phyloP scores from a whole-genome alignment of 2,797 vertebrate genomes.

The Tolypeutes matacus region DNA sequence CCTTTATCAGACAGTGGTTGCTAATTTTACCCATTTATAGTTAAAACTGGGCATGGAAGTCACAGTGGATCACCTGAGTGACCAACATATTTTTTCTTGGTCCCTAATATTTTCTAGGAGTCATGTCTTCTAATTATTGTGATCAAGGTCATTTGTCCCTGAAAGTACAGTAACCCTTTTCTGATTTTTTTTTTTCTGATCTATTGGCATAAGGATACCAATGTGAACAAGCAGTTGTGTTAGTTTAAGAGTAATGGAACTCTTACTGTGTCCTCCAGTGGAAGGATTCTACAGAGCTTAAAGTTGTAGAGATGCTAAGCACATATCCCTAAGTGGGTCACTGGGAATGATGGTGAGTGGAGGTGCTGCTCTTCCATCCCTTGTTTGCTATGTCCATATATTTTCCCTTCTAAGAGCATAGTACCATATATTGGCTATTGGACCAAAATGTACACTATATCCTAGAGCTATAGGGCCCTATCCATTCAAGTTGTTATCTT shows the following conservation, averaged over 20 bases:
- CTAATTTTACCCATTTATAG: not conserved
- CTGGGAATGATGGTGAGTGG: too few species aligned
- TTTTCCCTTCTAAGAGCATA: too few species aligned
- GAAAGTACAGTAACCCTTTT: not conserved
- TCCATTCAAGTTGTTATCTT: too few species aligned
- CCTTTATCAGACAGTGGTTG: not conserved
- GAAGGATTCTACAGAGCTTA: not conserved
- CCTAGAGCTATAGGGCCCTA: too few species aligned
- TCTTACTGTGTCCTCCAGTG: not conserved
- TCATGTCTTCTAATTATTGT: not conserved
- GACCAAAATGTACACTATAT: too few species aligned
- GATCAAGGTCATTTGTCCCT: not conserved
- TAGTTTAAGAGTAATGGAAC: not conserved
- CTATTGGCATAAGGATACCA: not conserved
- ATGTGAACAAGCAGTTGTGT: not conserved
- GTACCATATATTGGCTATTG: too few species aligned
- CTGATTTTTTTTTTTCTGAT: not conserved
- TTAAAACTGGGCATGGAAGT: not conserved
- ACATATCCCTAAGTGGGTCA: not conserved
- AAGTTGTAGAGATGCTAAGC: not conserved
- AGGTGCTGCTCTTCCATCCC: not conserved
- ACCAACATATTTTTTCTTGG: not conserved
- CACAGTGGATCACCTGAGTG: not conserved
- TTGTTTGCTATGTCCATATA: not conserved
- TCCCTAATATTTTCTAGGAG: not conserved